Percentiles rank a stretch among this genome's conserved stretches.
Evolutionary conservation across 2,797 vertebrate species (phyloP).

Genomic region (Anniella stebbinsi): DNA sequence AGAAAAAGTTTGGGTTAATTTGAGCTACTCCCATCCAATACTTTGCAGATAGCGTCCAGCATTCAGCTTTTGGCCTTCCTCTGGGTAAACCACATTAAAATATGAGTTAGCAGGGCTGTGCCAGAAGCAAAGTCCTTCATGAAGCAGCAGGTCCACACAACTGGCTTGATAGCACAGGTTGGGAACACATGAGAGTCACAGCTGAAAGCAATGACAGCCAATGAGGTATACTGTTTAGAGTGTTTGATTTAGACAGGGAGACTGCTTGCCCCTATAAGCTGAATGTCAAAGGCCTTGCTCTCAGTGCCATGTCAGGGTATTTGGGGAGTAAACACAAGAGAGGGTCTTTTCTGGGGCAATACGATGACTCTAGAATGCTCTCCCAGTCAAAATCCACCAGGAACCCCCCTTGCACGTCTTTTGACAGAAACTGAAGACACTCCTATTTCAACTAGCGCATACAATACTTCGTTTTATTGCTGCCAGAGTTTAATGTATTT

Average conservation of each 20-base stretch:
- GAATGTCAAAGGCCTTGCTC: not conserved
- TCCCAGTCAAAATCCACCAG: not conserved
- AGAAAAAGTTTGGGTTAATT: not conserved
- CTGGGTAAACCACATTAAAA: not conserved
- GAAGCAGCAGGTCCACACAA: not conserved
- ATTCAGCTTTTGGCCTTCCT: not conserved
- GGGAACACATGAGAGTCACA: not conserved
- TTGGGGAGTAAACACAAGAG: not conserved
- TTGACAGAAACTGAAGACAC: not conserved
- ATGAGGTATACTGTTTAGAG: not conserved
- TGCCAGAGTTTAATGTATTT: not conserved
- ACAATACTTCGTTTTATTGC: not conserved
- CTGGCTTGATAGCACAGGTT: no score
- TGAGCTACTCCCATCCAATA: not conserved
- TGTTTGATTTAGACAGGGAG: not conserved
- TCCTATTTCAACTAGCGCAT: not conserved
- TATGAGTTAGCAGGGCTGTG: not conserved
- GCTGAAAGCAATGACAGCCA: not conserved
- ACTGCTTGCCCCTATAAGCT: no score
- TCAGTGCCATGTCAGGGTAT: not conserved
- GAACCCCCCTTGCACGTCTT: not conserved
- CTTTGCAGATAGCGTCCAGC: not conserved
- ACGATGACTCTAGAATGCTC: not conserved
- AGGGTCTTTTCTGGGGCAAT: not conserved
- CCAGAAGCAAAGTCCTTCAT: not conserved